Conservation (phyloP, 2,888 invertebrate species). For the Rhagium mordax region DNA sequence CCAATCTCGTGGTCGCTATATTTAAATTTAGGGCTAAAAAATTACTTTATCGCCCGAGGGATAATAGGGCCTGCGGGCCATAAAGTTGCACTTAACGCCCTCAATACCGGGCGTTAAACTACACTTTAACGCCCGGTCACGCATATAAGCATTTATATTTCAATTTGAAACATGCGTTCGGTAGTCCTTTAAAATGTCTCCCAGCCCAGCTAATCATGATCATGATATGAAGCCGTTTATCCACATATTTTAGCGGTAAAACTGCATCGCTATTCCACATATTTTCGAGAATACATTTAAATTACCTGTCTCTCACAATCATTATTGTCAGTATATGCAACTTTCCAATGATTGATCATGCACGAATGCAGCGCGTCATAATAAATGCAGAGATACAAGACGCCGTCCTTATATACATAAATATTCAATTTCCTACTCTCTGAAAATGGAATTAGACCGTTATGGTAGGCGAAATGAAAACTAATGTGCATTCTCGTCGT, state of each 20-base stretch:
- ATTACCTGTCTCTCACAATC: background rate
- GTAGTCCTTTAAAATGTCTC: background rate
- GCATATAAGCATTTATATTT: no score
- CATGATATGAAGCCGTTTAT: background rate
- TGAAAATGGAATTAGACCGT: slow-evolving; percentile 25
- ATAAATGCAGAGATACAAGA: slow-evolving; percentile 5
- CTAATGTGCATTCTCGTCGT: slow-evolving; percentile 5
- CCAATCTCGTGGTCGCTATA: no score
- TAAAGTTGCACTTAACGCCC: no score
- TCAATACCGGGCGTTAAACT: no score
- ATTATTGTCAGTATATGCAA: slow-evolving; percentile 33
- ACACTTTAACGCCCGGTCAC: no score
- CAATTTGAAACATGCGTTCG: background rate
- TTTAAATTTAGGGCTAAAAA: no score
- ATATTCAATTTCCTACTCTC: slow-evolving; percentile 33
- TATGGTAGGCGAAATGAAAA: slow-evolving; percentile 25
- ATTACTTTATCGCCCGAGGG: no score
- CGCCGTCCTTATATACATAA: background rate
- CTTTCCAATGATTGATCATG: slow-evolving; percentile 35
- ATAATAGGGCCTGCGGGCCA: no score
- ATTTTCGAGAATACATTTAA: background rate
- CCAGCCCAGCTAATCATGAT: background rate
- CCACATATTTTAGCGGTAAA: background rate
- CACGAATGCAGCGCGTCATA: background rate
- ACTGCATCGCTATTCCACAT: background rate